phyloP scores from a whole-genome alignment of 2,888 invertebrate species.

The Sphaeridia pumilis region DNA sequence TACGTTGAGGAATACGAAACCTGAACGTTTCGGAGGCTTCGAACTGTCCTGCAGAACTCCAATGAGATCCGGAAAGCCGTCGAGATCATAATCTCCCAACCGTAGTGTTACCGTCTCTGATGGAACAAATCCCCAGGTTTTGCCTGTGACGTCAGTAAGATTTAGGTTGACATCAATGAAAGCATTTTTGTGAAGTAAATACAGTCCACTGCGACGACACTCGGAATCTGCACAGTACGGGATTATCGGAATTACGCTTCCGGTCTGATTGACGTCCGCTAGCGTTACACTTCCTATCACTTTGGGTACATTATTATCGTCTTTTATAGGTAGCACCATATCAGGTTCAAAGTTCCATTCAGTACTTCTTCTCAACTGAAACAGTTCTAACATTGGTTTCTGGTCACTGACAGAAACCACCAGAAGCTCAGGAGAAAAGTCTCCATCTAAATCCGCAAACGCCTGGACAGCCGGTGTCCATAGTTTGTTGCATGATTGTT shows the following conservation, averaged over 20 bases:
- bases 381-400: too few species aligned
- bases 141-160: constrained; percentile 54
- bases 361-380: too few species aligned
- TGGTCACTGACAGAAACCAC: constrained; percentile 11
- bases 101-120: constrained; percentile 65
- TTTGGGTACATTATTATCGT: too few species aligned
- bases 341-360: too few species aligned
- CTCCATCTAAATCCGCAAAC: constrained; percentile 26
- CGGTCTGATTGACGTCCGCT: constrained; percentile 73
- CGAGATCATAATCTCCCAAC: constrained; percentile 88
- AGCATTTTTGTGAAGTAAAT: constrained; percentile 5
- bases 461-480: constrained; percentile 20
- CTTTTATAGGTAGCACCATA: too few species aligned
- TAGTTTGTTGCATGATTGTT: too few species aligned
- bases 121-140: constrained; percentile 56
- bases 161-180: constrained; percentile 62
- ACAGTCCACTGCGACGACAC: constrained; percentile 43
- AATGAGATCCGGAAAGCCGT: constrained; percentile 85
- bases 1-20: constrained; percentile 67
- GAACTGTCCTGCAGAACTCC: constrained; percentile 47
- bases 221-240: constrained; percentile 62
- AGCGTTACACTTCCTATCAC: constrained; percentile 72
- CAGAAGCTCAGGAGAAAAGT: constrained; percentile 26
- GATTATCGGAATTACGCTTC: constrained; percentile 65
- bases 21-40: constrained; percentile 44